These are phyloP conservation scores for Uropsilus gracilis DNA, from an alignment of 2,113 vertebrate species.

Conservation along the genomic window DNA sequence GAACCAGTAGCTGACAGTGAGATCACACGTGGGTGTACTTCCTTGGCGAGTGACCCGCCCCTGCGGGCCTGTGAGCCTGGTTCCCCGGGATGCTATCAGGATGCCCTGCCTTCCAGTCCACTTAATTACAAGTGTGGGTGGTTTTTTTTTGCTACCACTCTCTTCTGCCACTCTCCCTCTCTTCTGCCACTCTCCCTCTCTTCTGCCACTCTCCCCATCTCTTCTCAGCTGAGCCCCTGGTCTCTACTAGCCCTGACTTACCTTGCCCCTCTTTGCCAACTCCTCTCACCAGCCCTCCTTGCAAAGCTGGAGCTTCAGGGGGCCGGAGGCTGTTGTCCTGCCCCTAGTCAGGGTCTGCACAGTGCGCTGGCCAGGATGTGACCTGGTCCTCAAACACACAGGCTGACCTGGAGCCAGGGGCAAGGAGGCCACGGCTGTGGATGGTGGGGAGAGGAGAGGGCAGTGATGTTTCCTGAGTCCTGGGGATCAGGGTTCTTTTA, in stretches of 20 bases:
- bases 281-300: no score
- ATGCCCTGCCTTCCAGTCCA: background rate
- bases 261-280: background rate
- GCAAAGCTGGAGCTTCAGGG: background rate
- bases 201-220: background rate
- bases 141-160: background rate
- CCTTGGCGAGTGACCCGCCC: background rate
- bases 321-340: background rate
- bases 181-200: background rate
- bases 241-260: background rate
- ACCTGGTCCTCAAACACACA: background rate
- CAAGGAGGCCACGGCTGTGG: no score
- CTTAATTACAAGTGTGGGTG: background rate
- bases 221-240: background rate
- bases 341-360: background rate
- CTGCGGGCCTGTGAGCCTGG: rapidly evolving
- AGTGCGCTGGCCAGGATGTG: background rate
- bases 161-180: no score
- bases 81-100: rapidly evolving
- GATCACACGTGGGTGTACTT: background rate
- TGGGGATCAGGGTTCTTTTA: background rate
- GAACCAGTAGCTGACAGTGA: background rate
- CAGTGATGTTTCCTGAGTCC: background rate
- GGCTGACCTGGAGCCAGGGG: background rate
- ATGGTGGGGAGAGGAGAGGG: background rate